These are phyloP conservation scores for Sterrhoptilus dennistouni DNA, from an alignment of 2,113 vertebrate species.

Conservation along the genomic window DNA sequence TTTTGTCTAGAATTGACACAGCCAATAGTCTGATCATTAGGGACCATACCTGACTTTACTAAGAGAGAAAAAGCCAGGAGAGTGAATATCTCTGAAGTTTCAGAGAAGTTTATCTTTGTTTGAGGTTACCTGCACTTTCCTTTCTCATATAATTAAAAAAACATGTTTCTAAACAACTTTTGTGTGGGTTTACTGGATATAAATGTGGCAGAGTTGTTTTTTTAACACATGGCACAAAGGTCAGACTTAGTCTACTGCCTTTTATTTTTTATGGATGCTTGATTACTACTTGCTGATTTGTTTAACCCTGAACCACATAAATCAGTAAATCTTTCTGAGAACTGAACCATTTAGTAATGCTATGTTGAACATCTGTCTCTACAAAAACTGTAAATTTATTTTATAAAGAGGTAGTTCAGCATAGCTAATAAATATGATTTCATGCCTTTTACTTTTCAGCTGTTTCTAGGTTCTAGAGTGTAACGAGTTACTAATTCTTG, in stretches of 20 bases:
- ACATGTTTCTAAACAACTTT: neutral
- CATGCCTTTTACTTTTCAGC: conserved; percentile 25
- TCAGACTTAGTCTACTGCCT: neutral
- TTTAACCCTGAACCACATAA: conserved; percentile 32
- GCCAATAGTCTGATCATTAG: neutral
- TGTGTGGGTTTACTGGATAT: neutral
- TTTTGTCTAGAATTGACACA: neutral
- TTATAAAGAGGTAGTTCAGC: conserved; percentile 42
- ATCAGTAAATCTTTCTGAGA: conserved; percentile 38
- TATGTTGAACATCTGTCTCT: conserved; percentile 48
- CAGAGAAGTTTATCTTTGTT: neutral
- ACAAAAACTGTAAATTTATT: conserved; percentile 53
- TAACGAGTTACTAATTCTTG: conserved; percentile 20
- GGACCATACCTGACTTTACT: neutral
- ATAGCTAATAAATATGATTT: conserved; percentile 53
- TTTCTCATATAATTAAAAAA: neutral
- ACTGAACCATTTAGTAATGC: conserved; percentile 10
- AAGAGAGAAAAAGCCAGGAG: neutral
- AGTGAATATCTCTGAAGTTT: neutral
- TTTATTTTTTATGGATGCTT: neutral
- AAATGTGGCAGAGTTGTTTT: neutral
- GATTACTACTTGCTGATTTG: conserved; percentile 34
- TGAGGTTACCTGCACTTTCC: neutral
- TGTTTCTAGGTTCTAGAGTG: conserved; percentile 34
- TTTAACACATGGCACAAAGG: neutral